phyloP scores from a whole-genome alignment of 1,140 invertebrate species.

The Ostrea denselamellosa region DNA sequence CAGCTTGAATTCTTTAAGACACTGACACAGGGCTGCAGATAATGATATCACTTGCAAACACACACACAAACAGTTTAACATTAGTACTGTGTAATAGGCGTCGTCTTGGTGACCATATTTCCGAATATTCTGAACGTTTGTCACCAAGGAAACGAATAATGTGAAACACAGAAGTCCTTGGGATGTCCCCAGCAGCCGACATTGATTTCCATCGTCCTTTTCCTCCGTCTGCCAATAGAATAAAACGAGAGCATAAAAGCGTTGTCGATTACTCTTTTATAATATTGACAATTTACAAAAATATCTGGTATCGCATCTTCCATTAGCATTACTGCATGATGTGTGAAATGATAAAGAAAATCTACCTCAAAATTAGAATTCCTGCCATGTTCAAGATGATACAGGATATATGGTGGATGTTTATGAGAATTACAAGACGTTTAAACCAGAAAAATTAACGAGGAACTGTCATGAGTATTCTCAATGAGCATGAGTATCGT shows the following conservation, averaged over 20 bases:
- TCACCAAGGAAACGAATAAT: slow-evolving; percentile 5
- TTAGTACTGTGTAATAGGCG: slow-evolving; percentile 2
- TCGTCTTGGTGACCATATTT: slow-evolving; percentile 4
- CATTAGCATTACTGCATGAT: too few relatives aligned
- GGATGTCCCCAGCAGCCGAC: not conserved
- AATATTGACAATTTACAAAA: too few relatives aligned
- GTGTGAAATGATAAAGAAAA: too few relatives aligned
- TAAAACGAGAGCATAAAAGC: not conserved
- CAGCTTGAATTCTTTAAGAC: not conserved
- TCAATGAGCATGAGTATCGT: too few relatives aligned
- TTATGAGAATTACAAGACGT: too few relatives aligned
- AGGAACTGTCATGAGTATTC: too few relatives aligned
- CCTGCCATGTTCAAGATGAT: too few relatives aligned
- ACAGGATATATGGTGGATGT: too few relatives aligned
- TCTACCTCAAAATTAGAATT: too few relatives aligned
- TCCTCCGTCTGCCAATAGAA: not conserved
- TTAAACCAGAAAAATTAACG: too few relatives aligned
- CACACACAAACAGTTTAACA: slow-evolving; percentile 30
- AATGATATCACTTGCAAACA: slow-evolving; percentile 14
- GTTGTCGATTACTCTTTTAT: too few relatives aligned
- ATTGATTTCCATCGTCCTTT: not conserved
- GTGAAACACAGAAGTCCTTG: slow-evolving; percentile 11
- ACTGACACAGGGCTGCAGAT: not conserved
- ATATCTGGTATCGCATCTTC: too few relatives aligned
- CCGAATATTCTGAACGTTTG: not conserved